These are phyloP conservation scores for Camponotus fellah DNA, from an alignment of 2,888 invertebrate species.

Conservation along the genomic window DNA sequence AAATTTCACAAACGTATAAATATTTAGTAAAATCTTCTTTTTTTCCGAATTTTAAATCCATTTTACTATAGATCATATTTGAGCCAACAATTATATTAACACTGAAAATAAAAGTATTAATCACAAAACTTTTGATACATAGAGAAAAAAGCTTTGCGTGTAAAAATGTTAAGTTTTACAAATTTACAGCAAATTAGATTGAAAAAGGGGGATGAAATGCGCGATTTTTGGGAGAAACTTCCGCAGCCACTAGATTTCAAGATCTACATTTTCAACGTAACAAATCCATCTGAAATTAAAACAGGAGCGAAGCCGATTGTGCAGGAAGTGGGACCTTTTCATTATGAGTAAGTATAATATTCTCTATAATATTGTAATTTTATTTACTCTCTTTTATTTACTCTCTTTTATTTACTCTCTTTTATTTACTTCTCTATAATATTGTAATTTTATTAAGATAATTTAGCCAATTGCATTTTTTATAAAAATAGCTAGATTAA, in stretches of 20 bases:
- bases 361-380: neutral
- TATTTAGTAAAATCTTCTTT: neutral
- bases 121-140: neutral
- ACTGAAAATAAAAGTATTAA: neutral
- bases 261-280: conserved; percentile 93
- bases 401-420: no score
- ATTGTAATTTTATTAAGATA: neutral
- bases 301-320: conserved; percentile 91
- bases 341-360: conserved; percentile 90
- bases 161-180: neutral
- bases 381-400: no score
- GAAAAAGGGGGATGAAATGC: conserved; percentile 91
- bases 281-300: conserved; percentile 91
- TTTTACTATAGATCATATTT: neutral
- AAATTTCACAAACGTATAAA: neutral
- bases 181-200: conserved; percentile 91
- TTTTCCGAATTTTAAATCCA: neutral
- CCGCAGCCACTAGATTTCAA: conserved; percentile 93
- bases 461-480: neutral
- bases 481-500: neutral
- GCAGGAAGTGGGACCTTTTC: conserved; percentile 93
- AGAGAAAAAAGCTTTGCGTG: neutral
- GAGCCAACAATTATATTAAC: neutral
- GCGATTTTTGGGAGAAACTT: conserved; percentile 92
- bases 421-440: neutral